Percentiles rank a stretch among this genome's conserved stretches.
These are phyloP conservation scores for Caenorhabditis imperialis DNA, from an alignment of 2,888 invertebrate genomes.

Conservation along the genomic window DNA sequence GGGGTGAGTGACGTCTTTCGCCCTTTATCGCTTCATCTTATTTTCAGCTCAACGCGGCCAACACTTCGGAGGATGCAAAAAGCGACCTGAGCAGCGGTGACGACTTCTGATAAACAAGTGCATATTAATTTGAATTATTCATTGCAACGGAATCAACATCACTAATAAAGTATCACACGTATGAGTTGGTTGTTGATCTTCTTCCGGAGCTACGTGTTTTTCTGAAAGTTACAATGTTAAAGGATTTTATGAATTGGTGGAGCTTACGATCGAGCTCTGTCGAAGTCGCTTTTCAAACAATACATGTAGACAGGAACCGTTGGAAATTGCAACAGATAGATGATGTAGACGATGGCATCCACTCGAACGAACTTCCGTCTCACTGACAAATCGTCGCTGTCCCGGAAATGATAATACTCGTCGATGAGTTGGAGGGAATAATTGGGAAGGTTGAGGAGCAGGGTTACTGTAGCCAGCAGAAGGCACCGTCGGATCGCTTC, in stretches of 20 bases:
- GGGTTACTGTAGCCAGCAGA: slow-evolving; percentile 59
- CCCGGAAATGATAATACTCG: slow-evolving; percentile 57
- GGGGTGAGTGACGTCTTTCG: slow-evolving; percentile 14
- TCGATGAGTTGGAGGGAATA: slow-evolving; percentile 60
- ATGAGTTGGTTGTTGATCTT: slow-evolving; percentile 24
- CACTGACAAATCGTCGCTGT: slow-evolving; percentile 23
- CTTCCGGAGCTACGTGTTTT: slow-evolving; percentile 19
- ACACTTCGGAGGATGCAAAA: slow-evolving; percentile 29
- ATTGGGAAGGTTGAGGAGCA: slow-evolving; percentile 62
- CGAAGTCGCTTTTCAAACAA: slow-evolving; percentile 58
- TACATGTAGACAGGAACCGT: slow-evolving; percentile 62
- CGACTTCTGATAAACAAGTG: slow-evolving; percentile 45
- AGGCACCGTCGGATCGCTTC: slow-evolving; percentile 62
- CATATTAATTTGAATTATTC: neutral
- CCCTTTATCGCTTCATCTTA: slow-evolving; percentile 3
- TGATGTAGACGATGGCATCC: slow-evolving; percentile 61
- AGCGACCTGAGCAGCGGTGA: slow-evolving; percentile 56
- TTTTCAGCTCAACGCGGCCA: slow-evolving; percentile 13
- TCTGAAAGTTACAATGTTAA: neutral
- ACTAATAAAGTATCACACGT: slow-evolving; percentile 8
- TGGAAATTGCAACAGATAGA: slow-evolving; percentile 62
- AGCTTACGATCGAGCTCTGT: slow-evolving; percentile 21
- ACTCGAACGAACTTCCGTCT: slow-evolving; percentile 48
- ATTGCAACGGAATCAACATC: neutral
- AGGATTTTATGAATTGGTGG: neutral